phyloP scores from a whole-genome alignment of 2,888 invertebrate genomes.

The Nebria brevicollis region DNA sequence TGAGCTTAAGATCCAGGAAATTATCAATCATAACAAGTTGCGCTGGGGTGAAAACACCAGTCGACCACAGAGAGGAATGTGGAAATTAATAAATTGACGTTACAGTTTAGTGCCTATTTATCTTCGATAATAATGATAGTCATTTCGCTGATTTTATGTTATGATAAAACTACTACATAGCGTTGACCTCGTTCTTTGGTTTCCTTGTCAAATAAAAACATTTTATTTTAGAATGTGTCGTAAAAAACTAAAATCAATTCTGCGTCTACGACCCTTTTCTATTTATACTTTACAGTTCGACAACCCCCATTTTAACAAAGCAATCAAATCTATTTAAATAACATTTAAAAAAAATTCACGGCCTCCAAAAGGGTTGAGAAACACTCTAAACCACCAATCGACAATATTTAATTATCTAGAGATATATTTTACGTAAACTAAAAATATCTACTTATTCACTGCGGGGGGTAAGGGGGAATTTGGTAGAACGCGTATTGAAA shows the following conservation, averaged over 20 bases:
- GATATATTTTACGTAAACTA: too few species aligned
- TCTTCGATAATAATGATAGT: background rate
- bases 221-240: background rate
- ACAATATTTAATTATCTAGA: too few species aligned
- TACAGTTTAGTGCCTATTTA: background rate
- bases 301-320: too few species aligned
- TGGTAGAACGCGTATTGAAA: too few species aligned
- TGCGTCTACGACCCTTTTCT: too few species aligned
- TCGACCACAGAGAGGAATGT: background rate
- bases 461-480: too few species aligned
- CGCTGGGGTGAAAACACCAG: background rate
- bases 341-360: too few species aligned
- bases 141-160: background rate
- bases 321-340: too few species aligned
- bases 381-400: too few species aligned
- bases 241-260: background rate
- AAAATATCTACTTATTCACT: too few species aligned
- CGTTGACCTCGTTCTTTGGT: background rate
- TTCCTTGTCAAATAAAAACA: background rate
- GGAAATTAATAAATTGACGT: conserved; percentile 14
- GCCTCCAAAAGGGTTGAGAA: too few species aligned
- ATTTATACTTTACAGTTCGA: too few species aligned
- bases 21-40: conserved; percentile 24
- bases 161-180: background rate
- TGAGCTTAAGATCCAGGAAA: conserved; percentile 12